Evolutionary conservation across 2,113 vertebrate genomes (phyloP), one percentile per base, ranked within the genome.

Genomic region (Crypturellus undulatus): DNA sequence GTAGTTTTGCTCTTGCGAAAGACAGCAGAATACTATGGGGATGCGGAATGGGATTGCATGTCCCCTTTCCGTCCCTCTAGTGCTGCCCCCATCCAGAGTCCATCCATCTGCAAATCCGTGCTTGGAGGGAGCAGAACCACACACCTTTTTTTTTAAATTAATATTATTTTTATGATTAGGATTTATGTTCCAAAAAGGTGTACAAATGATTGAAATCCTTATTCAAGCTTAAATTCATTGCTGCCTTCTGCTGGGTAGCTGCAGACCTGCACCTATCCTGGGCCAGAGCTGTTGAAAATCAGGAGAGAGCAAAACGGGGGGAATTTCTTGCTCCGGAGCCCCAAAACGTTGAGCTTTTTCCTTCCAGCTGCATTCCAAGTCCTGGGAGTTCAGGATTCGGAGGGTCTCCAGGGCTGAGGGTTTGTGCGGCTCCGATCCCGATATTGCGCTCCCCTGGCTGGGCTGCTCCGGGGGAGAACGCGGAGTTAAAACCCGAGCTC

Each of bases 181-280:
- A 54, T 54, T 26, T 36, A 22, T 17, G 1, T 38, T 43, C 25
- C 47, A 40, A 28, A 65, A 36, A 11, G 2, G 0, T 11, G 5
- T 12, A 62, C 76, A 58, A 89, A 62, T 13, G 2, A 2, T 16
- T n/a, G 8, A 8, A 43, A 72, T 6, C 52, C 69, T 24, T 16
- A 28, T 32, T 75, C 14, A 51, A 75, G 42, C 12, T 14, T 11
- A 21, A n/a, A 28, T 47, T 64, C 24, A 3, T 65, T 87, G 73
- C 93, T 89, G 84, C 92, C 81, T 87, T 62, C 93, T 92, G 75
- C 77, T 85, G 84, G 80, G 75, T 42, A 79, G 71, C 49, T 49
- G 11, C 85, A 91, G 82, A 60, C 7, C 79, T 80, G 65, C 60
- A 9, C 26, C 1, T 5, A 4, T 3, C 14, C 32, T 1, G 13